Conservation (phyloP, 2,888 invertebrate species). For the Drosophila paucipuncta region DNA sequence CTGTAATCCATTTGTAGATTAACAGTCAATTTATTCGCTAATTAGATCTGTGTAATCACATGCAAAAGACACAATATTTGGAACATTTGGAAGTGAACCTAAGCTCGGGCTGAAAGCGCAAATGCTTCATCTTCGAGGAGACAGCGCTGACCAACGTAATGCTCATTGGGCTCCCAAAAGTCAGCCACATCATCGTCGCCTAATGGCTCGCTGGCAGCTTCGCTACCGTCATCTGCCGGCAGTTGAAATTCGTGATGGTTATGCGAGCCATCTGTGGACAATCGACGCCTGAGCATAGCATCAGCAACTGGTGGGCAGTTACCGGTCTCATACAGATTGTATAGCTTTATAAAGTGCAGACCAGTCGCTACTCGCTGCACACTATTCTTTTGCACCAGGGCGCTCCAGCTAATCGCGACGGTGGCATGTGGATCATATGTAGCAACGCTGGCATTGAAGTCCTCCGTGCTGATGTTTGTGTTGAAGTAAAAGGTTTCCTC, state of each 20-base stretch:
- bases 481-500: slow-evolving; percentile 84
- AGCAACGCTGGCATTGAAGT: slow-evolving; percentile 83
- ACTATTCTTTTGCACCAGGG: slow-evolving; percentile 73
- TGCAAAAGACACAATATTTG: slow-evolving; percentile 52
- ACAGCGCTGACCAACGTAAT: slow-evolving; percentile 83
- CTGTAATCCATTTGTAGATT: slow-evolving; percentile 21
- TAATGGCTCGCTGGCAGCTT: slow-evolving; percentile 57
- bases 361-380: slow-evolving; percentile 74
- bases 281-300: slow-evolving; percentile 35
- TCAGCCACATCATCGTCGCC: slow-evolving; percentile 80
- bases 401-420: slow-evolving; percentile 82
- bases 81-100: slow-evolving; percentile 43
- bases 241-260: slow-evolving; percentile 62
- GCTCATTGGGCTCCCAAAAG: slow-evolving; percentile 84
- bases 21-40: slow-evolving; percentile 53
- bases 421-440: slow-evolving; percentile 83
- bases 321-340: slow-evolving; percentile 83
- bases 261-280: slow-evolving; percentile 23
- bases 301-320: slow-evolving; percentile 75
- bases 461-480: slow-evolving; percentile 82
- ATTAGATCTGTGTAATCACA: slow-evolving; percentile 50
- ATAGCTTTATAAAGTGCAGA: slow-evolving; percentile 84
- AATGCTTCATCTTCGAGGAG: slow-evolving; percentile 83
- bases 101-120: slow-evolving; percentile 72
- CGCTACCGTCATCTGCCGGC: slow-evolving; percentile 50